Percentiles rank a stretch among this genome's conserved stretches.
These are phyloP conservation scores for Anaspis maculata DNA, from an alignment of 2,888 invertebrate species.

Conservation along the genomic window DNA sequence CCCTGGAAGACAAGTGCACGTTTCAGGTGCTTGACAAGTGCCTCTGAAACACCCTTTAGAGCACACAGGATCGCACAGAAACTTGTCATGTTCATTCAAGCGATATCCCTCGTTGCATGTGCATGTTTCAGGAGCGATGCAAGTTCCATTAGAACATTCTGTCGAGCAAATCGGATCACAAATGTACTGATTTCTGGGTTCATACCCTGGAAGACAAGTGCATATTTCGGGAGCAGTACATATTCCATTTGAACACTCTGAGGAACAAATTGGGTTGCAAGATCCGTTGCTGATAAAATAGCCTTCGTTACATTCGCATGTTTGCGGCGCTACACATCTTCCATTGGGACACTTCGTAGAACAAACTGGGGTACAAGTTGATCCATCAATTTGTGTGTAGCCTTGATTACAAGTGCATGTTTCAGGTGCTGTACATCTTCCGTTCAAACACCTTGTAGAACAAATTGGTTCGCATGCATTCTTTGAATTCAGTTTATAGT, in stretches of 20 bases:
- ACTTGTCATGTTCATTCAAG: not conserved
- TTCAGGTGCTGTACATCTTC: conserved; percentile 2
- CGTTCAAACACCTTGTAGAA: not conserved
- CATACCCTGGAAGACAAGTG: not conserved
- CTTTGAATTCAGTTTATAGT: too few relatives aligned
- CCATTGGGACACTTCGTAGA: conserved; percentile 14
- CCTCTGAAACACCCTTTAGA: conserved; percentile 10
- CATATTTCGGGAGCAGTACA: not conserved
- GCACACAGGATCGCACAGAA: too few relatives aligned
- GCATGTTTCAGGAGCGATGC: conserved; percentile 33
- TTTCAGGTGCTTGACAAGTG: conserved; percentile 17
- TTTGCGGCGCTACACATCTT: conserved; percentile 4
- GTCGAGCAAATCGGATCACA: conserved; percentile 1
- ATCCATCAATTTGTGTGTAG: conserved; percentile 12
- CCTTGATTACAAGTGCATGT: conserved; percentile 14
- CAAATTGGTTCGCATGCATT: not conserved
- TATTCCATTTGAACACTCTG: not conserved
- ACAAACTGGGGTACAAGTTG: conserved; percentile 19
- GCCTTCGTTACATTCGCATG: conserved; percentile 2
- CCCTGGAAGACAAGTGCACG: conserved; percentile 15
- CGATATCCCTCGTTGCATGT: conserved; percentile 36
- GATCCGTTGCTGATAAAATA: conserved; percentile 3
- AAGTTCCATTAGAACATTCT: conserved; percentile 26
- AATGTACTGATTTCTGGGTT: too few relatives aligned
- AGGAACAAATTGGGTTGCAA: conserved; percentile 8